Evolutionary conservation across 2,797 vertebrate species (phyloP), one percentile per base, ranked within the genome.

Genomic region (Heterohyrax brucei): DNA sequence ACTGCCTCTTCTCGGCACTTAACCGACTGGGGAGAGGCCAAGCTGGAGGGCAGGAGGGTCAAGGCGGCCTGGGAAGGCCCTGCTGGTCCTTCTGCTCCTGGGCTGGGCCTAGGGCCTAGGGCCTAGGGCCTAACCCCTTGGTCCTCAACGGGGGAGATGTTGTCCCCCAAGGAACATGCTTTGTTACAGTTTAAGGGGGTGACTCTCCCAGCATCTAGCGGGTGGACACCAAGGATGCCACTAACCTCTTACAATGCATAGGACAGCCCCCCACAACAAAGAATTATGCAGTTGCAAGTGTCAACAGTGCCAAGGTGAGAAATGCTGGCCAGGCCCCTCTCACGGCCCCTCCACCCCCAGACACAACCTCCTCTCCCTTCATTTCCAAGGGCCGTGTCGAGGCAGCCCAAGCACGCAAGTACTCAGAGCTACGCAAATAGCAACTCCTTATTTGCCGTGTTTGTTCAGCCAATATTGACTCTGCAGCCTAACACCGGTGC

Each of bases 401-500:
- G 91, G 98, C 98, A 96, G 98, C 97, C 97, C 96, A 97, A 98
- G 98, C 98, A 99, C 97, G 98, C 98, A 98, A 96, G 96, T 97
- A 98, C 98, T 98, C 98, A 98, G 98, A 98, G 98, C 99, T 99
- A 99, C 98, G 98, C 99, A 99, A 99, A 99, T 99, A 99, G 99
- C 99, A 99, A 99, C 99, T 98, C 98, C 97, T 98, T 97, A 93
- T 98, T 98, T 97, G 96, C 98, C 91, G 22, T 99, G 99, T 99
- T 99, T 99, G 99, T 99, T 99, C 98, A 98, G 99, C 98, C 98
- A 99, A 99, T 99, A 99, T 99, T 99, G 99, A 99, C 99, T 99
- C 97, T 98, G 98, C 98, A 98, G 99, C 99, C 99, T 98, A 98
- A 99, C 99, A 98, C 98, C 98, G 99, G 99, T 97, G 99, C 99